Evolutionary conservation across 2,888 invertebrate species (phyloP).

Genomic region (Nasonovia ribisnigri): DNA sequence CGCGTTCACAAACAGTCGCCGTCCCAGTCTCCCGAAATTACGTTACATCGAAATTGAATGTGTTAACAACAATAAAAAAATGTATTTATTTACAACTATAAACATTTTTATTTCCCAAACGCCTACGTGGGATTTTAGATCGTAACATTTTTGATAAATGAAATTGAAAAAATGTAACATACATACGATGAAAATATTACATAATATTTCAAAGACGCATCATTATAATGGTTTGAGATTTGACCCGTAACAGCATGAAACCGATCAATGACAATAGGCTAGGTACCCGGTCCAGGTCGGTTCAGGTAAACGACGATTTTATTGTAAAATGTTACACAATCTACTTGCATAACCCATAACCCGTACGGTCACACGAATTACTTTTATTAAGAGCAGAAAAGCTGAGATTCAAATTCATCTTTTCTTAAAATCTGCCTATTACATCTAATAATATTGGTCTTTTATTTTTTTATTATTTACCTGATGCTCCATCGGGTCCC

Average conservation of each 20-base stretch:
- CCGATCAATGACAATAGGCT: background rate
- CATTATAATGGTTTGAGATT: constrained; percentile 25
- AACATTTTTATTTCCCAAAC: background rate
- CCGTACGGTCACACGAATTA: background rate
- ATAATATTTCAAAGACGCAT: background rate
- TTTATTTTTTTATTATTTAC: constrained; percentile 19
- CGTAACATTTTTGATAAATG: background rate
- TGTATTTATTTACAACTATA: background rate
- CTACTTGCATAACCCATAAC: background rate
- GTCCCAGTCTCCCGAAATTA: background rate
- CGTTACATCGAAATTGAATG: background rate
- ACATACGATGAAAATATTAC: background rate
- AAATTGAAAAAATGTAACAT: background rate
- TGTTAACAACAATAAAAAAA: background rate
- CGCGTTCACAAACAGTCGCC: background rate
- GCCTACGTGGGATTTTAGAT: background rate
- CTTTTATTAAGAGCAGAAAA: background rate
- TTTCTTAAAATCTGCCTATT: background rate
- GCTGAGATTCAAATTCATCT: background rate
- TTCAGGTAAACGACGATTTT: background rate
- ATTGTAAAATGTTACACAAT: background rate
- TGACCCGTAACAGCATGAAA: background rate
- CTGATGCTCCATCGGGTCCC: constrained; percentile 44
- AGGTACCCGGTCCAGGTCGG: background rate
- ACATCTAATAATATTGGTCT: background rate